These are phyloP conservation scores for Nipponacmea schrenckii DNA, from an alignment of 2,888 invertebrate species.

Conservation along the genomic window DNA sequence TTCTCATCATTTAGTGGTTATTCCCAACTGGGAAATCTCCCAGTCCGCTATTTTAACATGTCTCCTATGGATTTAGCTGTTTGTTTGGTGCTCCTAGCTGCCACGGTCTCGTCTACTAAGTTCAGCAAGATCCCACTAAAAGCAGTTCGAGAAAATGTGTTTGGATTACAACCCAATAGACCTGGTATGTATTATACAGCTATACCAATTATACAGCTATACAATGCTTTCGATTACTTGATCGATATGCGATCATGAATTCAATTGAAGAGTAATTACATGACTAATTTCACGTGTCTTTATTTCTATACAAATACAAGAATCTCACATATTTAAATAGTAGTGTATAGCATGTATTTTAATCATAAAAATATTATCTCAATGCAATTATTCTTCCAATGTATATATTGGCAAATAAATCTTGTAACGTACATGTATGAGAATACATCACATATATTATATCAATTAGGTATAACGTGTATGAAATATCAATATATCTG, in stretches of 20 bases:
- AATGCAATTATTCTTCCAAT: background rate
- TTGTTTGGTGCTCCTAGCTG: background rate
- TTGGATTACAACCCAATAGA: background rate
- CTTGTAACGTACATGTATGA: background rate
- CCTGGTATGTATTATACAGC: background rate
- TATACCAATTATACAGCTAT: background rate
- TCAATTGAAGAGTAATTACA: too few relatives aligned
- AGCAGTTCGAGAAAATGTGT: background rate
- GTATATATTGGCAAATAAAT: background rate
- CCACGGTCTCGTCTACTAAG: background rate
- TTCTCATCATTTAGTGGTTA: too few relatives aligned
- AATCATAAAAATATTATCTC: too few relatives aligned
- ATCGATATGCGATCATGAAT: too few relatives aligned
- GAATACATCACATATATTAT: background rate
- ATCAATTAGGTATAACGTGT: background rate
- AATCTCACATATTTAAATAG: too few relatives aligned
- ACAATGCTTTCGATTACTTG: background rate
- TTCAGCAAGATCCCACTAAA: background rate
- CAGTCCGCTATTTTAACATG: too few relatives aligned
- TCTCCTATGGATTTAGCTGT: constrained; percentile 7
- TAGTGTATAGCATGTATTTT: too few relatives aligned
- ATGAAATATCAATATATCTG: background rate
- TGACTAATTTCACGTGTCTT: too few relatives aligned
- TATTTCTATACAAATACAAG: too few relatives aligned
- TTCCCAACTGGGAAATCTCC: too few relatives aligned